Conservation (phyloP, 2,888 invertebrate species). For the Ophion obscuratus region DNA sequence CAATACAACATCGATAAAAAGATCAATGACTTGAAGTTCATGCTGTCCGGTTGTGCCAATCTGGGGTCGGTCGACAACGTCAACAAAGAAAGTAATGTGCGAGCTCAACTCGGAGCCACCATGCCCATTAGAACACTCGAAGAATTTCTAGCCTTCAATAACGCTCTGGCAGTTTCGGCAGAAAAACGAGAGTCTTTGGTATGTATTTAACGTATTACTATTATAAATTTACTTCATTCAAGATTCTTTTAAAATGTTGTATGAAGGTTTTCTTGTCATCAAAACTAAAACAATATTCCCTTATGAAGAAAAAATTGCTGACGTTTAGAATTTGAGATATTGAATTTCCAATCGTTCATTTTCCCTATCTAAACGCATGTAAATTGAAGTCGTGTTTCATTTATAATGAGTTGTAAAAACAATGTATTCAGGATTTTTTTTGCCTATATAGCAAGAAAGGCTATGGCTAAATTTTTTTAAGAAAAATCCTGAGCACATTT, state of each 20-base stretch:
- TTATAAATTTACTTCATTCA: background rate
- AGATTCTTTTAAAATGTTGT: slow-evolving; percentile 14
- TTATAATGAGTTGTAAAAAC: too few species aligned
- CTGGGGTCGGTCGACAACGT: background rate
- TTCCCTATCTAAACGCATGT: slow-evolving; percentile 22
- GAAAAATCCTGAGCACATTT: background rate
- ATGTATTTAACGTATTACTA: background rate
- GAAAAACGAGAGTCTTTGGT: slow-evolving; percentile 11
- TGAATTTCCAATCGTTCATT: slow-evolving; percentile 34
- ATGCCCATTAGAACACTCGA: slow-evolving; percentile 2
- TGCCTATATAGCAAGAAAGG: background rate
- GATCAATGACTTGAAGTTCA: background rate
- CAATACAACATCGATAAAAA: slow-evolving; percentile 6
- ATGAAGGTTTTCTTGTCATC: slow-evolving; percentile 16
- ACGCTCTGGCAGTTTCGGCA: slow-evolving; percentile 1
- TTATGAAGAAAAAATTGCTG: slow-evolving; percentile 13
- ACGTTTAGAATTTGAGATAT: slow-evolving; percentile 38
- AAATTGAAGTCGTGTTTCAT: too few species aligned
- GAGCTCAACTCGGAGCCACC: slow-evolving; percentile 4
- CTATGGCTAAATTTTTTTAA: background rate
- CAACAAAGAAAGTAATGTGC: background rate
- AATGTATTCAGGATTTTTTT: too few species aligned
- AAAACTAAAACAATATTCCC: slow-evolving; percentile 4
- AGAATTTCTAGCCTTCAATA: background rate
- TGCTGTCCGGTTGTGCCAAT: slow-evolving; percentile 5